phyloP scores from a whole-genome alignment of 1,140 invertebrate genomes.

The Odontomachus brunneus region DNA sequence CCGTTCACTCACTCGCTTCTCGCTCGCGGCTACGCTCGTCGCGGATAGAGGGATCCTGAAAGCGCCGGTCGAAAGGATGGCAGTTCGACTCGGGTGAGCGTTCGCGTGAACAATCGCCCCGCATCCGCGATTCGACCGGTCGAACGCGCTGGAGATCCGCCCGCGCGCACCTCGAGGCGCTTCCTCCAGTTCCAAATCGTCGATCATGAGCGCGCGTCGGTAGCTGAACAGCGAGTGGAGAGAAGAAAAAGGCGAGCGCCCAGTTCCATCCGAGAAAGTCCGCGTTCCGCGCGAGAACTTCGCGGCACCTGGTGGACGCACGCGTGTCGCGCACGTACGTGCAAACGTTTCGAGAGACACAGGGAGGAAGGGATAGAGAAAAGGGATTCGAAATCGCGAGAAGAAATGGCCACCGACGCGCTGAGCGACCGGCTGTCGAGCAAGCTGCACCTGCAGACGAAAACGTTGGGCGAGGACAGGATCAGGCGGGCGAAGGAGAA shows the following conservation, averaged over 20 bases:
- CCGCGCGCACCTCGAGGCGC: neutral
- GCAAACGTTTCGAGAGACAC: slow-evolving; percentile 1
- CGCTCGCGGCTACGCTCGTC: neutral
- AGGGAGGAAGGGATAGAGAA: neutral
- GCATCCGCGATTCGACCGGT: neutral
- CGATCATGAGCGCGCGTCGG: neutral
- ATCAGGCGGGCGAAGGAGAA: slow-evolving; percentile 90
- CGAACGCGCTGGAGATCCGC: neutral
- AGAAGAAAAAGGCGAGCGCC: slow-evolving; percentile 17
- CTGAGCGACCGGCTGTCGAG: slow-evolving; percentile 91
- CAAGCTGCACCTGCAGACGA: slow-evolving; percentile 89
- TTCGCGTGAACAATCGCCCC: neutral
- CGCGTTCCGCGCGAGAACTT: slow-evolving; percentile 11
- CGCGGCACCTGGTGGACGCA: neutral
- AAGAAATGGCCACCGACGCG: slow-evolving; percentile 89
- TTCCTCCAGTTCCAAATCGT: neutral
- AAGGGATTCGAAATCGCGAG: slow-evolving; percentile 11
- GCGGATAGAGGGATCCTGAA: neutral
- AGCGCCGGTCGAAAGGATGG: neutral
- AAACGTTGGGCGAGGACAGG: slow-evolving; percentile 91
- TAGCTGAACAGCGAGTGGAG: neutral
- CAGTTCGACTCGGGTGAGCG: neutral
- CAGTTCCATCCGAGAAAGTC: slow-evolving; percentile 20
- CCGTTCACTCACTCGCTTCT: neutral
- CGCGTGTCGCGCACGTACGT: slow-evolving; percentile 11